Conservation (phyloP, 2,888 invertebrate genomes). For the Rhodophaea formosa region DNA sequence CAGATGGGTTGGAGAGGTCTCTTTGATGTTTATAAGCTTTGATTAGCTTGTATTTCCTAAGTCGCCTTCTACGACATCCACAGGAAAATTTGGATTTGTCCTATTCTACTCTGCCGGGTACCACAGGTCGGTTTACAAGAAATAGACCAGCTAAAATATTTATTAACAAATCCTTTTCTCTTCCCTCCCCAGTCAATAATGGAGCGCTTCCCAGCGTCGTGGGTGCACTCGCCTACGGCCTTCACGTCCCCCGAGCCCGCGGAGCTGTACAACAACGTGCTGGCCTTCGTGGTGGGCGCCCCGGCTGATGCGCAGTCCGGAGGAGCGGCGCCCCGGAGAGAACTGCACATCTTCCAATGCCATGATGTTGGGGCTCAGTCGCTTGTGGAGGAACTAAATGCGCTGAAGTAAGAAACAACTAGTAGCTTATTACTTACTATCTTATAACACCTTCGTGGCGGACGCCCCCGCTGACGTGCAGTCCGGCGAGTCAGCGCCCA, state of each 20-base stretch:
- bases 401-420: slow-evolving; percentile 76
- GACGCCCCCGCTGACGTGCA: too few species aligned
- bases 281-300: slow-evolving; percentile 96
- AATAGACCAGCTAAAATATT: too few species aligned
- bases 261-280: slow-evolving; percentile 99
- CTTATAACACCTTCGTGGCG: too few species aligned
- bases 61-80: too few species aligned
- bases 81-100: too few species aligned
- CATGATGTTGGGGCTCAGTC: slow-evolving; percentile 89
- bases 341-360: slow-evolving; percentile 98
- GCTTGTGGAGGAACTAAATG: slow-evolving; percentile 89
- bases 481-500: too few species aligned
- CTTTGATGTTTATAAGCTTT: too few species aligned
- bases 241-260: slow-evolving; percentile 97
- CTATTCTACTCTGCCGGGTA: too few species aligned
- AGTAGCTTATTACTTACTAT: too few species aligned
- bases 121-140: too few species aligned
- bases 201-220: slow-evolving; percentile 96
- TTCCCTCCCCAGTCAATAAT: slow-evolving; percentile 88
- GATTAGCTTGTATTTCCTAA: too few species aligned
- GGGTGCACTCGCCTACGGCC: slow-evolving; percentile 98
- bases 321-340: slow-evolving; percentile 79
- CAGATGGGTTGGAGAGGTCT: too few species aligned
- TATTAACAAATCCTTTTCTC: slow-evolving; percentile 7
- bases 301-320: slow-evolving; percentile 48